These are phyloP conservation scores for Drosophila tani DNA, from an alignment of 1,140 invertebrate species.

Conservation along the genomic window DNA sequence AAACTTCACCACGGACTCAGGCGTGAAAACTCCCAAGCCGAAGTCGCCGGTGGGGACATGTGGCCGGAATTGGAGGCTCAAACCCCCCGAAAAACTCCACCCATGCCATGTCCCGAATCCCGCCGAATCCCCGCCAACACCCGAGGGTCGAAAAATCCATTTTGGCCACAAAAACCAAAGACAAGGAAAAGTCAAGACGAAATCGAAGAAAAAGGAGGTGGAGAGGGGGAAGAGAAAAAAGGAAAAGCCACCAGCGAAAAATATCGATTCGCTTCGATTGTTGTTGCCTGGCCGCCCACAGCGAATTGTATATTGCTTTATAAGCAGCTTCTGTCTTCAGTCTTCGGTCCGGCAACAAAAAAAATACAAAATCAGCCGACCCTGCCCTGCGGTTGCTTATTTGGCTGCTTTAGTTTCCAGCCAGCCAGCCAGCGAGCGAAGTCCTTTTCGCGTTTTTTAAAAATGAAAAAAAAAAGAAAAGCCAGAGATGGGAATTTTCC, in stretches of 20 bases:
- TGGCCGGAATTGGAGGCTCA: constrained; percentile 26
- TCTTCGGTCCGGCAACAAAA: constrained; percentile 19
- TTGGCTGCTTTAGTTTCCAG: constrained; percentile 51
- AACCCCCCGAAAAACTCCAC: constrained; percentile 1
- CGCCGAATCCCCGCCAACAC: neutral
- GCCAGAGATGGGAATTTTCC: constrained; percentile 37
- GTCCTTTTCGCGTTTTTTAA: constrained; percentile 38
- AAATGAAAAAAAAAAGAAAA: neutral
- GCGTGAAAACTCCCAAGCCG: constrained; percentile 40
- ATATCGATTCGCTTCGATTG: constrained; percentile 73
- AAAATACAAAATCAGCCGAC: constrained; percentile 38
- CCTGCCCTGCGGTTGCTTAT: constrained; percentile 53
- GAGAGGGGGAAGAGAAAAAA: too few relatives aligned
- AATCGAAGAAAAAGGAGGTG: constrained; percentile 20
- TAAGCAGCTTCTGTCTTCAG: constrained; percentile 71
- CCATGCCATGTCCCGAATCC: constrained; percentile 6
- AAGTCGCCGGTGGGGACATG: constrained; percentile 28
- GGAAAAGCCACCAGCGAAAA: constrained; percentile 50
- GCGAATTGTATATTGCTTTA: constrained; percentile 70
- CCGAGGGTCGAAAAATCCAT: constrained; percentile 32
- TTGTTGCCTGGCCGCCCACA: constrained; percentile 44
- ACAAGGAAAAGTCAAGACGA: constrained; percentile 54
- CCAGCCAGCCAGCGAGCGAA: constrained; percentile 16
- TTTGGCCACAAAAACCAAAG: constrained; percentile 28
- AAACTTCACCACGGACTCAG: constrained; percentile 62